Evolutionary conservation across 2,797 vertebrate species (phyloP).

Genomic region (Peromyscus aztecus): DNA sequence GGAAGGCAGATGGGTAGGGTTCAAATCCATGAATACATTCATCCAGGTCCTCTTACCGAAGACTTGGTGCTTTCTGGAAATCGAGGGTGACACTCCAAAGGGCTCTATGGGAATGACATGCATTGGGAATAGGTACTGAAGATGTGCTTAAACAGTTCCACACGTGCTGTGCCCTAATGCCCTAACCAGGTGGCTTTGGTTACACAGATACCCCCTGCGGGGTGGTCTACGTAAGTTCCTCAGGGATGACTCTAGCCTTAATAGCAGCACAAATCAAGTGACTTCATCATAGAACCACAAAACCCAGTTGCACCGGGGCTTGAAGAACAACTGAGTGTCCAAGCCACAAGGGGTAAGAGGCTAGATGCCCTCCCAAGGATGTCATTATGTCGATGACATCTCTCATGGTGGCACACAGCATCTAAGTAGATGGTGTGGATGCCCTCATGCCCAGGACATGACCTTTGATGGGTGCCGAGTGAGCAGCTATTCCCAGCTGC

Average conservation of each 20-base stretch:
- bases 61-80: neutral
- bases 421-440: neutral
- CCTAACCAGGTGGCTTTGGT: neutral
- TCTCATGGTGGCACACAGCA: neutral
- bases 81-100: neutral
- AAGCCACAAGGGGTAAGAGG: conserved; percentile 5
- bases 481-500: neutral
- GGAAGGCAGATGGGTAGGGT: neutral
- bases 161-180: accelerated
- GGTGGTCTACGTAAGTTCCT: neutral
- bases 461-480: neutral
- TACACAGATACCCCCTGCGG: neutral
- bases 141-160: neutral
- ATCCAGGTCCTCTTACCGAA: neutral
- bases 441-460: too few species aligned
- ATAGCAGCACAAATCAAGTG: neutral
- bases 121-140: neutral
- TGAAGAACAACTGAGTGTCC: neutral
- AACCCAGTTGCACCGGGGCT: neutral
- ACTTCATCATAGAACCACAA: neutral
- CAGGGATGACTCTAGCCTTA: neutral
- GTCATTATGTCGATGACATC: neutral
- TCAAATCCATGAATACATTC: neutral
- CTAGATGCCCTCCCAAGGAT: conserved; percentile 28
- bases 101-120: neutral